phyloP scores from a whole-genome alignment of 2,113 vertebrate genomes.

The Pionites leucogaster region DNA sequence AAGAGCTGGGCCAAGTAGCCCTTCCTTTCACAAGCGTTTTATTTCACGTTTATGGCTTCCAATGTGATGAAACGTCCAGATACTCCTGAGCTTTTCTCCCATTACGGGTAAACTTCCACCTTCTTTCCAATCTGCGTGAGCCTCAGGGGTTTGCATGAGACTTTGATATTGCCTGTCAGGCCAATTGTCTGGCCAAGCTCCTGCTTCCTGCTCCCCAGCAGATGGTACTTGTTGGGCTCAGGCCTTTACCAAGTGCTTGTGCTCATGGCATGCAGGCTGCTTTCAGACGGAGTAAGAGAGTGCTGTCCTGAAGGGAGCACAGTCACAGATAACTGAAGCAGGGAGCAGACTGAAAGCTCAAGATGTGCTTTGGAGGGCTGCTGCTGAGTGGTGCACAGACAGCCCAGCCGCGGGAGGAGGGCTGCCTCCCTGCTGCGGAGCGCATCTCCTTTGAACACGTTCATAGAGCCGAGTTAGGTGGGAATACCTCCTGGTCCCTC shows the following conservation, averaged over 20 bases:
- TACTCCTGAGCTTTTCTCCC: background rate
- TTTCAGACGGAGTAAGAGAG: background rate
- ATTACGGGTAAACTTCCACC: background rate
- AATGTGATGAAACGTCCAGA: background rate
- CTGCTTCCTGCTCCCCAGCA: background rate
- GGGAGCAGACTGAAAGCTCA: background rate
- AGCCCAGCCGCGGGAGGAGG: fast-evolving
- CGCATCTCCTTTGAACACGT: background rate
- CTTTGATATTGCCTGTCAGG: background rate
- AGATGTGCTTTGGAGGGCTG: background rate
- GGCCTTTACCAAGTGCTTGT: background rate
- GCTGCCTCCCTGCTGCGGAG: background rate
- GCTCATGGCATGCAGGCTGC: background rate
- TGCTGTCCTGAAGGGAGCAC: background rate
- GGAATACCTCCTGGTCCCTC: background rate
- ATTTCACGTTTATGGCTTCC: background rate
- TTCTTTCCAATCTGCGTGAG: background rate
- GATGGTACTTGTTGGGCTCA: background rate
- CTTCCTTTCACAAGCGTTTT: background rate
- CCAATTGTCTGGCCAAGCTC: background rate
- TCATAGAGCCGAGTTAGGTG: background rate
- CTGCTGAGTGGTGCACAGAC: background rate
- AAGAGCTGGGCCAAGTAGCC: background rate
- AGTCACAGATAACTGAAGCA: background rate
- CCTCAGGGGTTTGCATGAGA: background rate